Percentiles rank a stretch among this genome's conserved stretches.
These are phyloP conservation scores for Microctonus brassicae DNA, from an alignment of 2,888 invertebrate genomes.

Conservation along the genomic window DNA sequence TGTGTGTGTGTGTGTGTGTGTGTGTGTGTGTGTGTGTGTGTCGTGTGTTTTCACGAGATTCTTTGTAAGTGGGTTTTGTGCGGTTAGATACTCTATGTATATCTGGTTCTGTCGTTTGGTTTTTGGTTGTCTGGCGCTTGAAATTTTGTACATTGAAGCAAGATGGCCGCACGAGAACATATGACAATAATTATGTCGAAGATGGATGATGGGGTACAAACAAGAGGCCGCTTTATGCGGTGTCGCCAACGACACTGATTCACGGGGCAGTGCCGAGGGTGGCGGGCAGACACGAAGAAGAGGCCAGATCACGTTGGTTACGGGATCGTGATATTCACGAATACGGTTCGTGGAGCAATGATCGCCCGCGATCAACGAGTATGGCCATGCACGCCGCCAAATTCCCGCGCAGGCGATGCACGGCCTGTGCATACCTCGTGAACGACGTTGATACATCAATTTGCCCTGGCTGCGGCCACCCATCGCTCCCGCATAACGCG, in stretches of 20 bases:
- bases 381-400: conserved; percentile 69
- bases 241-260: conserved; percentile 44
- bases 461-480: conserved; percentile 84
- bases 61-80: neutral
- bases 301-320: conserved; percentile 34
- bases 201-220: conserved; percentile 21
- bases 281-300: conserved; percentile 39
- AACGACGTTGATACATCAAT: conserved; percentile 76
- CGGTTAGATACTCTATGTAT: conserved; percentile 1
- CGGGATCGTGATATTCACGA: conserved; percentile 42
- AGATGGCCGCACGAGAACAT: conserved; percentile 67
- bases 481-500: conserved; percentile 48
- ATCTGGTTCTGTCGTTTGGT: neutral
- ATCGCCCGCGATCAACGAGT: conserved; percentile 66
- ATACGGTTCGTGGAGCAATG: conserved; percentile 72
- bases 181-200: conserved; percentile 57
- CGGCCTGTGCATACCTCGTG: conserved; percentile 49
- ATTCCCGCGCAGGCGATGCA: conserved; percentile 49
- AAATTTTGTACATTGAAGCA: conserved; percentile 50
- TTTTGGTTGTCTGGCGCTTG: conserved; percentile 17
- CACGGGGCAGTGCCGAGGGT: conserved; percentile 40
- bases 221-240: conserved; percentile 35
- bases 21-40: too few relatives aligned
- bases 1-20: neutral
- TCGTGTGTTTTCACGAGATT: neutral